These are phyloP conservation scores for Orcinus orca DNA, from an alignment of 2,113 vertebrate genomes.

Conservation along the genomic window DNA sequence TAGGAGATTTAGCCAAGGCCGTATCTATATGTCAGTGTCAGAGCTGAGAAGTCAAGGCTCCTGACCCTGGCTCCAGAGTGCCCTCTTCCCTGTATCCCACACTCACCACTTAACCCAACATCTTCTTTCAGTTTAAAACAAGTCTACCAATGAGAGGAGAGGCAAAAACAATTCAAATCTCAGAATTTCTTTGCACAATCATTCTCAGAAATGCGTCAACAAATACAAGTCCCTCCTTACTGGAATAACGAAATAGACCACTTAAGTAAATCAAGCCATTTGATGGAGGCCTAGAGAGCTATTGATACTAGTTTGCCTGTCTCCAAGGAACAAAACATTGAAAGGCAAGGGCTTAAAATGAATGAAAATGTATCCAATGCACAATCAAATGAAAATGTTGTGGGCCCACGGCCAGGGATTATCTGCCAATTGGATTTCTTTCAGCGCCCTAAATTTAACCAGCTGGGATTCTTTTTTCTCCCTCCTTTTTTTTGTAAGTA, in stretches of 20 bases:
- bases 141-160: background rate
- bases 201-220: slow-evolving; percentile 65
- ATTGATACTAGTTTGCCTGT: slow-evolving; percentile 66
- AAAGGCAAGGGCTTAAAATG: slow-evolving; percentile 75
- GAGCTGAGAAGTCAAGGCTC: slow-evolving; percentile 20
- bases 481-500: slow-evolving; percentile 53
- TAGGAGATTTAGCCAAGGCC: background rate
- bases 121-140: background rate
- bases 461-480: slow-evolving; percentile 65
- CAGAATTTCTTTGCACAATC: slow-evolving; percentile 27
- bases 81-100: background rate
- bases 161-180: background rate
- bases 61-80: background rate
- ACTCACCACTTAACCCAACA: background rate
- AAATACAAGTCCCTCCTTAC: slow-evolving; percentile 44
- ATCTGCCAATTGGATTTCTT: slow-evolving; percentile 74
- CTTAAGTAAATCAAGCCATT: slow-evolving; percentile 73
- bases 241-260: slow-evolving; percentile 62
- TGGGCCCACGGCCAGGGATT: slow-evolving; percentile 66
- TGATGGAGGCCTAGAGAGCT: slow-evolving; percentile 65
- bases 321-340: slow-evolving; percentile 75
- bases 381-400: slow-evolving; percentile 76
- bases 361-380: slow-evolving; percentile 77
- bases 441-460: slow-evolving; percentile 78
- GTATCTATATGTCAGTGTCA: background rate